Conservation (phyloP, 1,140 invertebrate genomes). For the Riptortus pedestris region DNA sequence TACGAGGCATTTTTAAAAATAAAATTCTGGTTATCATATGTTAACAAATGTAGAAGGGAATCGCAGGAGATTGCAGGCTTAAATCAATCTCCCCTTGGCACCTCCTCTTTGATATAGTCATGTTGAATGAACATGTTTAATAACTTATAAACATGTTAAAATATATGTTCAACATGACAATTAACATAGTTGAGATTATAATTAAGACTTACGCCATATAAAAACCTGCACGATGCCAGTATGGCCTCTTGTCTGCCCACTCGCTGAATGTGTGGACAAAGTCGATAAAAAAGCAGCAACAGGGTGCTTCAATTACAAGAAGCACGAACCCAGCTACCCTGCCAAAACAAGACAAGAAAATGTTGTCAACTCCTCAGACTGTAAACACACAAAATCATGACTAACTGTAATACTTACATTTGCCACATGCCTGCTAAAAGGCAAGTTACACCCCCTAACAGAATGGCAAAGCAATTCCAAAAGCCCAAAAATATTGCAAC, state of each 20-base stretch:
- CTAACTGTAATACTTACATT: slow-evolving; percentile 48
- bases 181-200: background rate
- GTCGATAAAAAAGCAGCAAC: slow-evolving; percentile 88
- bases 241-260: slow-evolving; percentile 68
- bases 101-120: slow-evolving; percentile 3
- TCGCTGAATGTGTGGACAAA: slow-evolving; percentile 74
- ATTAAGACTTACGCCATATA: slow-evolving; percentile 68
- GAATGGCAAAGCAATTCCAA: slow-evolving; percentile 62
- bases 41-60: slow-evolving; percentile 12
- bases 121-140: background rate
- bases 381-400: background rate
- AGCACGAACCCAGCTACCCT: slow-evolving; percentile 73
- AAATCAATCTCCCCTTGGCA: slow-evolving; percentile 20
- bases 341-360: background rate
- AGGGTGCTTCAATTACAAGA: slow-evolving; percentile 81
- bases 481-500: slow-evolving; percentile 81
- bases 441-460: slow-evolving; percentile 52
- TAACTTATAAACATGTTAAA: background rate
- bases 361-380: no score
- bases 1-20: no score
- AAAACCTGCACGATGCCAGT: slow-evolving; percentile 79
- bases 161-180: background rate
- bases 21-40: no score
- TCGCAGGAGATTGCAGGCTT: slow-evolving; percentile 20
- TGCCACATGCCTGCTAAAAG: slow-evolving; percentile 76